phyloP scores from a whole-genome alignment of 1,140 invertebrate genomes.

The Dufourea novaeangliae region DNA sequence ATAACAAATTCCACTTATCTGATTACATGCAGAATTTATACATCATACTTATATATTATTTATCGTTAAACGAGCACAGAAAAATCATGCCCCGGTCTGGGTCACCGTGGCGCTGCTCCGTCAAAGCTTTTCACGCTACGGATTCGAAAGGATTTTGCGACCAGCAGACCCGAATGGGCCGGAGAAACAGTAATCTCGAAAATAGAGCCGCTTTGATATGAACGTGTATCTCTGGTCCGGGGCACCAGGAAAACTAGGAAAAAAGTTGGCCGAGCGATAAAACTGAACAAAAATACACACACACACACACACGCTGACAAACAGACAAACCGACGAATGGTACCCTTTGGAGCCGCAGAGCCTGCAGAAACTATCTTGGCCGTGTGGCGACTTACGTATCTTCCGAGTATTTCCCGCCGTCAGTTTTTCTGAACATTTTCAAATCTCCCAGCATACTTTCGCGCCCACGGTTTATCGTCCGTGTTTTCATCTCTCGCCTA shows the following conservation, averaged over 20 bases:
- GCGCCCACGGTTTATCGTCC: background rate
- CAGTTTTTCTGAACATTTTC: background rate
- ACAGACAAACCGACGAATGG: too few relatives aligned
- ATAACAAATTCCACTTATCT: too few relatives aligned
- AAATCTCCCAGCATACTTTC: background rate
- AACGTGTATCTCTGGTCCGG: background rate
- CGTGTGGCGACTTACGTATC: slow-evolving; percentile 13
- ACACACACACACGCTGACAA: background rate
- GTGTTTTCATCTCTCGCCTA: background rate
- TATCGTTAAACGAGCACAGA: background rate
- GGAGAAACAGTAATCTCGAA: slow-evolving; percentile 31
- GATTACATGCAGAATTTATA: too few relatives aligned
- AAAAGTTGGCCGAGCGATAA: slow-evolving; percentile 26
- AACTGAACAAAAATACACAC: background rate
- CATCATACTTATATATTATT: too few relatives aligned
- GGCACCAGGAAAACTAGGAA: background rate
- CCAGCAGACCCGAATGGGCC: background rate
- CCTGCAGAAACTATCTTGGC: background rate
- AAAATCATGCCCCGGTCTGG: background rate
- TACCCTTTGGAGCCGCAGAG: background rate
- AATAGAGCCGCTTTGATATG: slow-evolving; percentile 39
- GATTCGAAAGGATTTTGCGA: slow-evolving; percentile 11
- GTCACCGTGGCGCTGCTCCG: background rate
- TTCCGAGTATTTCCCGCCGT: background rate
- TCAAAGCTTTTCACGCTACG: slow-evolving; percentile 10